Evolutionary conservation across 1,140 invertebrate genomes (phyloP), one percentile per base, ranked within the genome.

Genomic region (Aphelenchoides besseyi): DNA sequence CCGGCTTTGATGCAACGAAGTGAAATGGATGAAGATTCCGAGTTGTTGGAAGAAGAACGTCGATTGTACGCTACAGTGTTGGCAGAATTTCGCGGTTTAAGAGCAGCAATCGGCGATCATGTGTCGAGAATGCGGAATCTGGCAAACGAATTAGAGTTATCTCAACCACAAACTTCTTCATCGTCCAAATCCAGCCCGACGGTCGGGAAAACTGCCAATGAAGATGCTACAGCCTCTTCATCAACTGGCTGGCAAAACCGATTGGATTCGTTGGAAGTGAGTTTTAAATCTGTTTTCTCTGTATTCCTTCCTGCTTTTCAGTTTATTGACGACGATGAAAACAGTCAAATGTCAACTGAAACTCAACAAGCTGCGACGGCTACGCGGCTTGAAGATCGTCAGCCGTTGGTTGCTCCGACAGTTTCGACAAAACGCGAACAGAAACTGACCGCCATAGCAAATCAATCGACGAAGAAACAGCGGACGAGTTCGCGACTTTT

Each of bases 41-140:
- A 55, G 23, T 29, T 77, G 32, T 29, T 79, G 29, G 41, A 26
- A 30, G 77, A 77, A 16, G 76, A 78, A 29, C 41, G 67, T 12
- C 41, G 37, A 18, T 52, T 78, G 3, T 80, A 77, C 63, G 29
- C 63, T 35, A 75, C 69, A 5, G 78, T 78, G 16, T 53, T 78
- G 18, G 55, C 69, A 1, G 76, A 78, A 37, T 79, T 80, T 55
- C 68, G 75, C 41, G 74, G 63, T 18, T 55, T 80, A 0, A 52
- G 79, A 16, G 29, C 55, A n/a, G 77, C 74, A 16, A 75, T 80
- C 2, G 59, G 74, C 54, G 32, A 63, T 12, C 72, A 82, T 32
- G 78, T 82, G 1, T 18, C 54, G 30, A 57, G 76, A 37, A 79
- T 79, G 77, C 59, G 68, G 32, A 64, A 73, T 35, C 77, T 81